Evolutionary conservation across 2,797 vertebrate genomes (phyloP), one percentile per base, ranked within the genome.

Genomic region (Lates japonicus): DNA sequence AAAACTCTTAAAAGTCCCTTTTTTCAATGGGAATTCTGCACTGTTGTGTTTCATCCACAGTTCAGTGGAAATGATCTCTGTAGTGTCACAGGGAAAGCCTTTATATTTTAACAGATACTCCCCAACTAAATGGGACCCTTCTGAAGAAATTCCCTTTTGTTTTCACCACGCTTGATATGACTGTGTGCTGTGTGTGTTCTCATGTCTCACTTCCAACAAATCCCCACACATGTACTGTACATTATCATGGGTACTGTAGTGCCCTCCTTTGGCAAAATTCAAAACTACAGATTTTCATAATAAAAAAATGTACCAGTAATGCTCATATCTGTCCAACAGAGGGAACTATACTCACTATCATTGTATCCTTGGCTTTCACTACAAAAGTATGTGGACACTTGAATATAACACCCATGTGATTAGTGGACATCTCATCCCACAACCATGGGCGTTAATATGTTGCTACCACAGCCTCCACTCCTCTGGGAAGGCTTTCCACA

Each of bases 301-400:
- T 20, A 35, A 5, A 35, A 51, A 49, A 37, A 60, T 41, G 13
- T 20, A 31, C 57, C 20, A 57, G 42, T 41, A 55, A 51, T 59
- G 64, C 51, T 71, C 58, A 35, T 9, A 29, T 87, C 49, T 3
- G 65, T 65, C 85, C 85, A 83, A 70, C 71, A 87, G 84, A 42
- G 68, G 78, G 76, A 46, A 13, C 49, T 54, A 61, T 25, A 68
- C 22, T 31, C 29, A 39, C 25, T 3, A 10, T 70, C 1, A 39
- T 68, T 41, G 52, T n/a, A 29, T 59, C 19, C 31, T 68, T 54
- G 19, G 17, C 33, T 59, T 44, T 46, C 5, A 11, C 17, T 22
- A 48, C 4, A 70, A 68, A 70, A 46, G 48, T 20, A 25, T 9
- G 20, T 13, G 48, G 9, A 44, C 22, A 41, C 22, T 49, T 58